These are phyloP conservation scores for Solea solea DNA, from an alignment of 2,113 vertebrate species.

Conservation along the genomic window DNA sequence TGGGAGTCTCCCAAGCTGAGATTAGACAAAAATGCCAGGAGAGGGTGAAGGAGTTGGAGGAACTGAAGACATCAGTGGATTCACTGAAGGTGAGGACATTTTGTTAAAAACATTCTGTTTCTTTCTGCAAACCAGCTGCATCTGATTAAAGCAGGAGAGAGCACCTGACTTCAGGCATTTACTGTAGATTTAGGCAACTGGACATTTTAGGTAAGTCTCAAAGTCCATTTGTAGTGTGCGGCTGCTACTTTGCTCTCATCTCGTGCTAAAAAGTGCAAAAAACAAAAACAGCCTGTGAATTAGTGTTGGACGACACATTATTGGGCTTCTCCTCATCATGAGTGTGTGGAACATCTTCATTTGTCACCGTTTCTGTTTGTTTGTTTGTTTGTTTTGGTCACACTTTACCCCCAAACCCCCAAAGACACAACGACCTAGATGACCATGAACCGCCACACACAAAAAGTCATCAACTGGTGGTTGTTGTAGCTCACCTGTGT, in stretches of 20 bases:
- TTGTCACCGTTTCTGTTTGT: conserved; percentile 29
- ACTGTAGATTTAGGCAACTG: no score
- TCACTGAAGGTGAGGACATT: conserved; percentile 78
- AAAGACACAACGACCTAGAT: no score
- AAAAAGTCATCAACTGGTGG: background rate
- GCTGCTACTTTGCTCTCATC: conserved; percentile 73
- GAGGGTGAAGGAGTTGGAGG: conserved; percentile 84
- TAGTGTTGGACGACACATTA: conserved; percentile 24
- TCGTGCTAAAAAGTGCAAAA: conserved; percentile 61
- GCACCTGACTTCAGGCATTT: no score
- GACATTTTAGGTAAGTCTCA: no score
- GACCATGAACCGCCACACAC: no score
- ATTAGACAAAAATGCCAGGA: conserved; percentile 84
- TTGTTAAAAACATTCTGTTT: background rate
- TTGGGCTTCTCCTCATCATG: conserved; percentile 32
- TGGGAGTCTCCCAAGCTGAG: conserved; percentile 83
- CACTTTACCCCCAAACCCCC: no score
- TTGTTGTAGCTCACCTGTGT: background rate
- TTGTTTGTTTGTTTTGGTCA: background rate
- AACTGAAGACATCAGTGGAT: conserved; percentile 82
- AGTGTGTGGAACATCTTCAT: conserved; percentile 55
- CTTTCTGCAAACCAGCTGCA: no score
- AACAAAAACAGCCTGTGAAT: conserved; percentile 35
- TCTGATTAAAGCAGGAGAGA: background rate
- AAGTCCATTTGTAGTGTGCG: conserved; percentile 6